These are phyloP conservation scores for Nephrotoma appendiculata DNA, from an alignment of 2,888 invertebrate species.

Conservation along the genomic window DNA sequence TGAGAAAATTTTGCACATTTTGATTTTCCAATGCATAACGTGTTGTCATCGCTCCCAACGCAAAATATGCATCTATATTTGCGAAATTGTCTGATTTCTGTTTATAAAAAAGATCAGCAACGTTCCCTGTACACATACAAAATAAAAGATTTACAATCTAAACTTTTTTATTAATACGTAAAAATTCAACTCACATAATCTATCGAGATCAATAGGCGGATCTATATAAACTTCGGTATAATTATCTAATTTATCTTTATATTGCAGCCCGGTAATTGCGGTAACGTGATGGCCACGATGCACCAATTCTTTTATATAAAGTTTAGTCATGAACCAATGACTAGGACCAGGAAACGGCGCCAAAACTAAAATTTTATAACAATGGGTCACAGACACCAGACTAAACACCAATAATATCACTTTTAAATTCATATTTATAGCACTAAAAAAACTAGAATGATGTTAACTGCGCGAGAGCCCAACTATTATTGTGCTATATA, in stretches of 20 bases:
- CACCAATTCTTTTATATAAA: conserved; percentile 26
- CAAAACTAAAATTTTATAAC: conserved; percentile 26
- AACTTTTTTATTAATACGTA: too few relatives aligned
- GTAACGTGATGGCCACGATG: conserved; percentile 33
- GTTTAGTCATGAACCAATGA: conserved; percentile 32
- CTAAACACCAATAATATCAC: neutral
- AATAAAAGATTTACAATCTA: too few relatives aligned
- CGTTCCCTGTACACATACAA: neutral
- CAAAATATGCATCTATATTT: neutral
- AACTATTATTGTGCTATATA: neutral
- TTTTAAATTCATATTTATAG: neutral
- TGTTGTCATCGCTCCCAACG: conserved; percentile 18
- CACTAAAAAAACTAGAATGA: neutral
- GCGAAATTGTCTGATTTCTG: neutral
- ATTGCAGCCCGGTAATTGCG: conserved; percentile 18
- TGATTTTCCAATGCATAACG: conserved; percentile 24
- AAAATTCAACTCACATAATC: conserved; percentile 22
- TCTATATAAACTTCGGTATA: conserved; percentile 29
- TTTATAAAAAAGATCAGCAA: neutral
- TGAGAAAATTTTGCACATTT: conserved; percentile 22
- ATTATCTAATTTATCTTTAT: conserved; percentile 19
- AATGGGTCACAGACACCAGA: neutral
- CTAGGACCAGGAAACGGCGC: conserved; percentile 31
- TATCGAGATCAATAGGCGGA: conserved; percentile 27
- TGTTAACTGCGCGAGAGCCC: neutral